Evolutionary conservation across 2,888 invertebrate genomes (phyloP).

Genomic region (Coecobrya sp.): DNA sequence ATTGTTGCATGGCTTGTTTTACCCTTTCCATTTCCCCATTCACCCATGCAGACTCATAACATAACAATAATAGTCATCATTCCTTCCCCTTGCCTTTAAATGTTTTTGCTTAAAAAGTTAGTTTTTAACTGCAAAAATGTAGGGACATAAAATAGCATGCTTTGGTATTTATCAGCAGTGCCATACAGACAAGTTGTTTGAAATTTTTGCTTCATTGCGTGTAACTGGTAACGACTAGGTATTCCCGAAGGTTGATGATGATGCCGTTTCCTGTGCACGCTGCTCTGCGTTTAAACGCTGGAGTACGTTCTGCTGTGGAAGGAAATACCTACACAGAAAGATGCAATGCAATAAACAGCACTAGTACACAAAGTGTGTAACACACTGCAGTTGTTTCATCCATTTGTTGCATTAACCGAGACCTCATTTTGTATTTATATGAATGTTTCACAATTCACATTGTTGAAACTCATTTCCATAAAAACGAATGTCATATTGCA

Average conservation of each 20-base stretch:
- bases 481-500: conserved; percentile 17
- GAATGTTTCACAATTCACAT: neutral
- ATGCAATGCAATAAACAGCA: neutral
- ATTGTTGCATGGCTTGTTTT: conserved; percentile 28
- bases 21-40: neutral
- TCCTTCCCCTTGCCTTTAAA: neutral
- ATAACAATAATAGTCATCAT: neutral
- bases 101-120: neutral
- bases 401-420: neutral
- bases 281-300: neutral
- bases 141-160: conserved; percentile 18
- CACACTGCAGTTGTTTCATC: neutral
- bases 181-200: neutral
- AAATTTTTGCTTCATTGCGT: conserved; percentile 4
- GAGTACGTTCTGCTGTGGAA: neutral
- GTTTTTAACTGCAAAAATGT: neutral
- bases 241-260: neutral
- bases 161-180: conserved; percentile 6
- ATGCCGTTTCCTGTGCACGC: neutral
- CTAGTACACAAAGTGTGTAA: no score
- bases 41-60: neutral
- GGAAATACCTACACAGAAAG: no score
- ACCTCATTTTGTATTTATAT: neutral
- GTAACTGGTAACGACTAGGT: neutral
- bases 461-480: conserved; percentile 7